These are phyloP conservation scores for Bellardia bayeri DNA, from an alignment of 2,888 invertebrate genomes.

Conservation along the genomic window DNA sequence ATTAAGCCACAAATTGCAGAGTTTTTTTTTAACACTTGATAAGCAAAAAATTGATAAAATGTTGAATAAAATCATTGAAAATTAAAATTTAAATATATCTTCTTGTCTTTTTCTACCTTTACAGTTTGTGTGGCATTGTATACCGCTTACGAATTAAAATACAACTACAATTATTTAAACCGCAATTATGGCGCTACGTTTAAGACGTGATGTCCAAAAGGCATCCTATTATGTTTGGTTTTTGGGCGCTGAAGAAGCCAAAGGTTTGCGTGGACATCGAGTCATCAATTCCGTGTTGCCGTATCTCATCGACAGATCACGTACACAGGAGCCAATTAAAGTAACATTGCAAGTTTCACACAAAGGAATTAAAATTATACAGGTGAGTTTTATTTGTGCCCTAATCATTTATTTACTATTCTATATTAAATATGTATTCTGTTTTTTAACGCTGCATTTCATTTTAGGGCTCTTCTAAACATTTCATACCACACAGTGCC, in stretches of 20 bases:
- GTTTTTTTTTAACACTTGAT: not conserved
- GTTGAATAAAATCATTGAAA: no score
- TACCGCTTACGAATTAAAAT: constrained; percentile 17
- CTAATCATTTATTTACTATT: no score
- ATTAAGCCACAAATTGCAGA: not conserved
- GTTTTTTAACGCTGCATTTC: not conserved
- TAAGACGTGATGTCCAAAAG: constrained; percentile 94
- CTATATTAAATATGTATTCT: no score
- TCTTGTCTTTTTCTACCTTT: constrained; percentile 7
- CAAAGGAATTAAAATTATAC: constrained; percentile 97
- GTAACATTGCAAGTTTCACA: constrained; percentile 95
- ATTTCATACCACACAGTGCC: constrained; percentile 96
- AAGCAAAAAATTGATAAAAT: not conserved
- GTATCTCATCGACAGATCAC: constrained; percentile 92
- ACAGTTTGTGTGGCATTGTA: constrained; percentile 38
- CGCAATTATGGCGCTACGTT: constrained; percentile 89
- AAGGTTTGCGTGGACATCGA: constrained; percentile 93
- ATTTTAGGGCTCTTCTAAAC: constrained; percentile 89
- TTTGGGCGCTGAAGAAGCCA: constrained; percentile 97
- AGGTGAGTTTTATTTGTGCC: constrained; percentile 84
- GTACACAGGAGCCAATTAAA: constrained; percentile 94
- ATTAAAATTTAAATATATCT: not conserved
- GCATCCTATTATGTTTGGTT: constrained; percentile 97
- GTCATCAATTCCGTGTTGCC: constrained; percentile 94
- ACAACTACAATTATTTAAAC: constrained; percentile 16